A percentile compares a stretch with the other conserved stretches of the same genome.
Conservation (phyloP, 2,113 vertebrate genomes). For the Vimba vimba region DNA sequence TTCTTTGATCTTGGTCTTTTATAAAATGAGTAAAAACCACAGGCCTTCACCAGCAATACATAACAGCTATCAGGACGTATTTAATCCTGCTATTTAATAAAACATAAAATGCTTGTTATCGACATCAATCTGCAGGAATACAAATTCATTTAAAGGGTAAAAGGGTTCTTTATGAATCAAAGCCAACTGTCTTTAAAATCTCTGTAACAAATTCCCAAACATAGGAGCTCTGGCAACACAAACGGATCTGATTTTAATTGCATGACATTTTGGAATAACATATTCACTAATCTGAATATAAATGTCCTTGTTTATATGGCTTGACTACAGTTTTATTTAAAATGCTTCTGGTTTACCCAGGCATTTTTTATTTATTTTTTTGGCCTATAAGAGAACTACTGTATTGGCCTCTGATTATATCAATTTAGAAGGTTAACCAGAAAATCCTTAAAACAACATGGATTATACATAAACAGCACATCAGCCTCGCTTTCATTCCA, state of each 20-base stretch:
- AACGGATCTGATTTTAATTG: neutral
- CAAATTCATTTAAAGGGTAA: conserved; percentile 5
- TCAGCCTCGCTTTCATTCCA: neutral
- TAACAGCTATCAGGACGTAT: neutral
- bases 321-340: neutral
- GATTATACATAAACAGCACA: neutral
- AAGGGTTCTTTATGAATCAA: neutral
- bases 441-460: conserved; percentile 18
- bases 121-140: conserved; percentile 3
- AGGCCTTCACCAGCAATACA: neutral
- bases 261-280: neutral
- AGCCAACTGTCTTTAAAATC: neutral
- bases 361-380: conserved; percentile 24
- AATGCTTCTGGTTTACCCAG: conserved; percentile 11
- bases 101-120: conserved; percentile 31
- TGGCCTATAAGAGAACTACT: conserved; percentile 38
- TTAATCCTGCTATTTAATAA: conserved; percentile 35
- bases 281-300: neutral
- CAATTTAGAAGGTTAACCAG: conserved; percentile 37
- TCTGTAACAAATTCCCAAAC: neutral
- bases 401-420: conserved; percentile 27
- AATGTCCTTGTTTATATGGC: conserved; percentile 28
- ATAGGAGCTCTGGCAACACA: neutral
- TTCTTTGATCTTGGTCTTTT: conserved; percentile 32
- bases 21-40: conserved; percentile 9